Conservation (phyloP, 2,888 invertebrate species). For the Bombylius discolor region DNA sequence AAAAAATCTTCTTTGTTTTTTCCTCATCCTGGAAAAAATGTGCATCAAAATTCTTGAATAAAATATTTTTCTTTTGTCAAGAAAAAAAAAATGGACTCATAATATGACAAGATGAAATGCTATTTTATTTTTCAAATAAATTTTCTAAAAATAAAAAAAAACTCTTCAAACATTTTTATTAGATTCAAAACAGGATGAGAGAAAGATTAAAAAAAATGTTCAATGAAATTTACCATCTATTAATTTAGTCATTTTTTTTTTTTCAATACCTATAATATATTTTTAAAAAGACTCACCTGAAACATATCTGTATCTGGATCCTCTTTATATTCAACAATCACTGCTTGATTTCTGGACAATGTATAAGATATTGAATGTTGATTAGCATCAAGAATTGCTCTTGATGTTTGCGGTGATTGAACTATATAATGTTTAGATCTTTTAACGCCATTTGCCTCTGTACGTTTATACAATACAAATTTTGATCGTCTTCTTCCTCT, state of each 20-base stretch:
- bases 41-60: too few species aligned
- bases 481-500: slow-evolving; percentile 88
- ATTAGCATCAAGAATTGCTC: slow-evolving; percentile 85
- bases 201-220: neutral
- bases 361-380: slow-evolving; percentile 97
- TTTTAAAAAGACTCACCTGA: slow-evolving; percentile 53
- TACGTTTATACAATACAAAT: slow-evolving; percentile 77
- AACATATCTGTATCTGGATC: slow-evolving; percentile 98
- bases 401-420: slow-evolving; percentile 86
- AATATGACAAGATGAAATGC: too few species aligned
- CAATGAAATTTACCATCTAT: neutral
- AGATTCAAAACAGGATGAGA: neutral
- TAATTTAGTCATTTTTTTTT: neutral
- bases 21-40: too few species aligned
- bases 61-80: too few species aligned
- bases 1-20: too few species aligned
- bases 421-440: slow-evolving; percentile 92
- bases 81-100: too few species aligned
- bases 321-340: slow-evolving; percentile 94
- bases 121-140: too few species aligned
- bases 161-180: too few species aligned
- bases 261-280: too few species aligned
- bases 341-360: slow-evolving; percentile 87
- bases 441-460: slow-evolving; percentile 82
- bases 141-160: too few species aligned